Percentiles rank a stretch among this genome's conserved stretches.
These are phyloP conservation scores for Perca schrenkii DNA, from an alignment of 2,113 vertebrate genomes.

Conservation along the genomic window DNA sequence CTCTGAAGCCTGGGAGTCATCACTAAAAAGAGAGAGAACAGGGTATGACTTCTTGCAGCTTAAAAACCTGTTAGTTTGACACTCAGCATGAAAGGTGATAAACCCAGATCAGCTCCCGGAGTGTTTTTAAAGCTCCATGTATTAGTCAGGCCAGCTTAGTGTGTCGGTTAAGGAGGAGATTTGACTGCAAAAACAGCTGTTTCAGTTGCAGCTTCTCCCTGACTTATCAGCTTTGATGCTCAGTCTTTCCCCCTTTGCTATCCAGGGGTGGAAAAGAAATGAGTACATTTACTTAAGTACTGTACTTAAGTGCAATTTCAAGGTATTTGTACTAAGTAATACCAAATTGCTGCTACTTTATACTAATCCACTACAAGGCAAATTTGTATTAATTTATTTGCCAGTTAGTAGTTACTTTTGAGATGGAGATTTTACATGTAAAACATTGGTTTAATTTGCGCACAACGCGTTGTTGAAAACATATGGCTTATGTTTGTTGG, in stretches of 20 bases:
- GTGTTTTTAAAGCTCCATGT: slow-evolving; percentile 51
- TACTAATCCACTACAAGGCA: background rate
- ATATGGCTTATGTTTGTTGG: background rate
- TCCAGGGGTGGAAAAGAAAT: background rate
- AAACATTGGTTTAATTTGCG: background rate
- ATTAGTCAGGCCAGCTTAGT: slow-evolving; percentile 65
- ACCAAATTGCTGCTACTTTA: background rate
- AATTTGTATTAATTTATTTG: background rate
- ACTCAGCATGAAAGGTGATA: slow-evolving; percentile 40
- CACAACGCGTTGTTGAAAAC: background rate
- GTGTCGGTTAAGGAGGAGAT: slow-evolving; percentile 32
- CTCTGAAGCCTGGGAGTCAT: slow-evolving; percentile 28
- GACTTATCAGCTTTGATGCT: slow-evolving; percentile 6
- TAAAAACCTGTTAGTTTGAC: slow-evolving; percentile 64
- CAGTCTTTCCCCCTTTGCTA: background rate
- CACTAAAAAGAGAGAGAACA: slow-evolving; percentile 18
- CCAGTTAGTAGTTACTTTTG: background rate
- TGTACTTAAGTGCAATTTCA: background rate
- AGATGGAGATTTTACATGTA: background rate
- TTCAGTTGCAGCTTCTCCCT: slow-evolving; percentile 14
- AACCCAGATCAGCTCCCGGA: slow-evolving; percentile 54
- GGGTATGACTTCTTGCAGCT: slow-evolving; percentile 36
- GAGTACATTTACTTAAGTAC: background rate
- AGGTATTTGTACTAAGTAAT: background rate
- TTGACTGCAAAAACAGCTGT: slow-evolving; percentile 49